Evolutionary conservation across 2,113 vertebrate genomes (phyloP), one percentile per base, ranked within the genome.

Genomic region (Rousettus leschenaultii): DNA sequence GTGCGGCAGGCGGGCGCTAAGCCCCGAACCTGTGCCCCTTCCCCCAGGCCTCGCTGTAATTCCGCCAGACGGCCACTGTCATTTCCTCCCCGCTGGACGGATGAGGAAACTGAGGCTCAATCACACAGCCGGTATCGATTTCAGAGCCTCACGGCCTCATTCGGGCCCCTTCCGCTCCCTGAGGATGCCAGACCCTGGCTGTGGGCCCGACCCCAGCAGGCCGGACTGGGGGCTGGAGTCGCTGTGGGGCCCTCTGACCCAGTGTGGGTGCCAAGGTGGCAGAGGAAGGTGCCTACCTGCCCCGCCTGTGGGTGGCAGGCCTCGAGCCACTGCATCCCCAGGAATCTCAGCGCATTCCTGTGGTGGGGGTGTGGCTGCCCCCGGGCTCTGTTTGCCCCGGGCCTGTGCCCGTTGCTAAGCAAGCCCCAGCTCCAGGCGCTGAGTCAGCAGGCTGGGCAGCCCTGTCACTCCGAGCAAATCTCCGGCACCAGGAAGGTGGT

Each of bases 321-420:
- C 0, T 7, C 0, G 40, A 3, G 73, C 80, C 51, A 10, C 40
- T 2, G 87, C 82, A 71, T 43, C 83, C 85, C 86, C 73, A 48
- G 93, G 97, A 96, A 97, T 85, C 94, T 35, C 0, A 2, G 53
- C 6, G 83, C 97, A 93, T 97, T 98, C 97, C 94, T 97, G 97
- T 45, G 97, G 97, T 1, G 35, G 96, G 95, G 97, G 97, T 80
- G 97, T 45, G 95, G 97, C 91, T 9, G 94, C 88, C 91, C 6
- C 6, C 0, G 0, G 43, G 94, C 91, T 80, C 78, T 94, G 96
- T 96, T 95, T 97, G 95, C 97, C 95, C 0, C 1, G 5, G 95
- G 97, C 96, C 55, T 4, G 19, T 1, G 79, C 61, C 48, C 0
- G 96, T 97, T 98, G 96, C 96, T 97, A 96, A 61, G 97, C 78